Evolutionary conservation across 2,113 vertebrate species (phyloP).

Genomic region (Maccullochella peelii): DNA sequence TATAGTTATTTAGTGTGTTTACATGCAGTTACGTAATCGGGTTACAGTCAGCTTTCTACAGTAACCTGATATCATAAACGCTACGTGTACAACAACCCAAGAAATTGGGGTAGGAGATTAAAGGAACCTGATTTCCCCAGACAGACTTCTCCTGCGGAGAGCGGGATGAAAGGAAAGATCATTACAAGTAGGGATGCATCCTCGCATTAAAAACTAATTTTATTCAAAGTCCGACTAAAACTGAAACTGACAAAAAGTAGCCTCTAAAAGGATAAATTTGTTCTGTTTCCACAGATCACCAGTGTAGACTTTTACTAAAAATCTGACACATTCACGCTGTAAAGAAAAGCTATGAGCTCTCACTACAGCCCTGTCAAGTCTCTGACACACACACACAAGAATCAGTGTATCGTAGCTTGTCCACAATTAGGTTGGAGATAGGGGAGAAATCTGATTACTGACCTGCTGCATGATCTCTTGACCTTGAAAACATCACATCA

Average conservation of each 20-base stretch:
- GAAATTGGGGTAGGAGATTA: neutral
- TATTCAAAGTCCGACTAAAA: neutral
- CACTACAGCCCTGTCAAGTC: neutral
- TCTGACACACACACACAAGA: neutral
- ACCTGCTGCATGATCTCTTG: neutral
- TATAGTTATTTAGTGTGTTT: neutral
- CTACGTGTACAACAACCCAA: neutral
- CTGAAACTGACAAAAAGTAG: neutral
- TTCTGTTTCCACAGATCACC: neutral
- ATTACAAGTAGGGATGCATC: neutral
- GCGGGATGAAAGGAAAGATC: neutral
- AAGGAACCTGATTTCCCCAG: neutral
- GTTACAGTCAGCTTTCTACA: slow-evolving; percentile 3
- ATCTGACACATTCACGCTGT: neutral
- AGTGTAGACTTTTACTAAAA: neutral
- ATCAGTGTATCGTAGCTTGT: too few relatives aligned
- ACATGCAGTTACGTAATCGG: neutral
- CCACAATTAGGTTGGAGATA: too few relatives aligned
- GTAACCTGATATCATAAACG: neutral
- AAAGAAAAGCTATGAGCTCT: neutral
- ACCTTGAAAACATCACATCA: neutral
- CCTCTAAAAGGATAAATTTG: neutral
- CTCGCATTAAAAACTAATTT: neutral
- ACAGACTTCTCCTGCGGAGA: neutral
- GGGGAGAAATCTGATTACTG: too few relatives aligned